These are phyloP conservation scores for Aphidius colemani DNA, from an alignment of 2,888 invertebrate genomes.

Conservation along the genomic window DNA sequence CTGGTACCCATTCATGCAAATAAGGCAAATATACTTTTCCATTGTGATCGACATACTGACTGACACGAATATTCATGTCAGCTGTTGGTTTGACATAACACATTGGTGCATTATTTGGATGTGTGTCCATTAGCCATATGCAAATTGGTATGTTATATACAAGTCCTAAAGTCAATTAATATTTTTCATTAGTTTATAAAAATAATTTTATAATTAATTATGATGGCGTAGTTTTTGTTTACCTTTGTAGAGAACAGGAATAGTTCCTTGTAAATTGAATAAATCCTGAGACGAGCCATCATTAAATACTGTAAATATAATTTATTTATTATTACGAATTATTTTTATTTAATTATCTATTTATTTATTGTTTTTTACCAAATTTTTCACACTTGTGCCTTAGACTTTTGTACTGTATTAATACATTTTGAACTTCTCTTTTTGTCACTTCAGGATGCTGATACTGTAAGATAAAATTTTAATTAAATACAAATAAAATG, in stretches of 20 bases:
- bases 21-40: slow-evolving; percentile 97
- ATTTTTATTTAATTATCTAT: slow-evolving; percentile 10
- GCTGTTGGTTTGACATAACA: slow-evolving; percentile 92
- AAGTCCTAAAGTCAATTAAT: slow-evolving; percentile 62
- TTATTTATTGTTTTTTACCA: slow-evolving; percentile 63
- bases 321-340: slow-evolving; percentile 16
- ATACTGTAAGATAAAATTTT: slow-evolving; percentile 66
- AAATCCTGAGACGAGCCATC: slow-evolving; percentile 83
- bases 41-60: slow-evolving; percentile 90
- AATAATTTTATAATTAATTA: no score
- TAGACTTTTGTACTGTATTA: slow-evolving; percentile 70
- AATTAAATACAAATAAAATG: no score
- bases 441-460: slow-evolving; percentile 70
- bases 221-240: slow-evolving; percentile 35
- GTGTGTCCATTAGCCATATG: slow-evolving; percentile 96
- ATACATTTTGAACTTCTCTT: slow-evolving; percentile 70
- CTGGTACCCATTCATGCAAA: slow-evolving; percentile 90
- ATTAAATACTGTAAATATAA: slow-evolving; percentile 74
- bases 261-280: slow-evolving; percentile 86
- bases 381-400: slow-evolving; percentile 70
- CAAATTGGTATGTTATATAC: slow-evolving; percentile 96
- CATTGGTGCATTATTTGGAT: slow-evolving; percentile 95
- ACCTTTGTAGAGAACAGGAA: slow-evolving; percentile 90
- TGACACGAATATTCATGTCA: slow-evolving; percentile 94
- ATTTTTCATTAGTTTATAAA: neutral